Conservation (phyloP, 1,140 invertebrate species). For the Rhopalosiphum padi region DNA sequence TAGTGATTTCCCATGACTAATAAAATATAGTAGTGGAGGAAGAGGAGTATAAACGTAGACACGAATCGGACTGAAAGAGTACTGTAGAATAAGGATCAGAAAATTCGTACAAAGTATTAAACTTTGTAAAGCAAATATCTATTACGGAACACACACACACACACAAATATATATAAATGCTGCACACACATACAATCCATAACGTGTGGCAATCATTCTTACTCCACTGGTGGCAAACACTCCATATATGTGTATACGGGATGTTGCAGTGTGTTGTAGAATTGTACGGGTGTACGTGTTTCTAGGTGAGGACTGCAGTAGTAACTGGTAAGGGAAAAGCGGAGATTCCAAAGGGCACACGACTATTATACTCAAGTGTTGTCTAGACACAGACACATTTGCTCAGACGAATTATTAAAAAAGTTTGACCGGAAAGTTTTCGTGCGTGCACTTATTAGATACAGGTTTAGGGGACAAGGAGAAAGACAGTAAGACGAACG, state of each 20-base stretch:
- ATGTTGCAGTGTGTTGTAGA: neutral
- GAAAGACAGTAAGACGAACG: neutral
- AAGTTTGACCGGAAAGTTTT: conserved; percentile 48
- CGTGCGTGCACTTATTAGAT: neutral
- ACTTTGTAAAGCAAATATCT: neutral
- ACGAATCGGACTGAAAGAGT: neutral
- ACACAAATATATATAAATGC: too few species aligned
- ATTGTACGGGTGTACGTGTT: neutral
- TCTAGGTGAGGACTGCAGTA: neutral
- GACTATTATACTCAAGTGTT: too few species aligned
- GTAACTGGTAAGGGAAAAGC: neutral
- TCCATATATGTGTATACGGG: neutral
- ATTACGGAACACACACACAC: neutral
- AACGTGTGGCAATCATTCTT: neutral
- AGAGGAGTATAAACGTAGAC: neutral
- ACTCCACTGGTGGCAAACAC: neutral
- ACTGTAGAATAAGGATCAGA: neutral
- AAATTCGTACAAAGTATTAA: conserved; percentile 25
- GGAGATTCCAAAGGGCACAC: neutral
- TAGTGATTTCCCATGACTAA: neutral
- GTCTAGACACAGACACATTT: conserved; percentile 37
- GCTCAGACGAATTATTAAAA: conserved; percentile 50
- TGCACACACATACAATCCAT: neutral
- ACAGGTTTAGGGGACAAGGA: neutral
- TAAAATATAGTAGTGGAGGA: too few species aligned